These are phyloP conservation scores for Furnarius figulus DNA, from an alignment of 2,113 vertebrate genomes.

Conservation along the genomic window DNA sequence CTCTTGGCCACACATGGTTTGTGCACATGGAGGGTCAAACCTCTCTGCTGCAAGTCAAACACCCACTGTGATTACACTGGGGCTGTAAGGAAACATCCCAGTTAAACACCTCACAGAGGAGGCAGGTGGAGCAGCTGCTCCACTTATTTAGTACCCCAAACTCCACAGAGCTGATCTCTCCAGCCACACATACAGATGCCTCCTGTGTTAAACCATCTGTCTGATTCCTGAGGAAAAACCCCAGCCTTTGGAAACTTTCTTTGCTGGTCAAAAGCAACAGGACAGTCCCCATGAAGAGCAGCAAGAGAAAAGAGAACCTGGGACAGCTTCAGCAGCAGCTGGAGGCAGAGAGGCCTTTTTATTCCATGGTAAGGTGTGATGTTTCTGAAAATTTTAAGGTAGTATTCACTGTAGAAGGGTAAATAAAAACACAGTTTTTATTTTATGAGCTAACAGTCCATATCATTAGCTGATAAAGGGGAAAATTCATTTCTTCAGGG, in stretches of 20 bases:
- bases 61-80: background rate
- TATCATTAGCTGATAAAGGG: background rate
- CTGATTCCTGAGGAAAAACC: background rate
- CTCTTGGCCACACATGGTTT: too few species aligned
- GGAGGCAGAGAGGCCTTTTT: background rate
- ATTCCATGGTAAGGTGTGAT: background rate
- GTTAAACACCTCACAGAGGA: background rate
- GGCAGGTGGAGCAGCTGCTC: constrained; percentile 2
- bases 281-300: background rate
- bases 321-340: background rate
- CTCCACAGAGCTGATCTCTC: background rate
- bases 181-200: background rate
- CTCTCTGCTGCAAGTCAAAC: background rate
- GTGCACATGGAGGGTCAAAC: background rate
- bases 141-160: background rate
- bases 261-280: background rate
- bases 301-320: background rate
- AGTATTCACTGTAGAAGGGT: background rate
- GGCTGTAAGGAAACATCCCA: background rate
- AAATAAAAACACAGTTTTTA: background rate
- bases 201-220: background rate
- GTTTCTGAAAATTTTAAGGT: background rate
- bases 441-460: background rate
- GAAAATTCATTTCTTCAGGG: background rate
- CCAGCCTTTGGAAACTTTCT: background rate